Percentiles rank a stretch among this genome's conserved stretches.
These are phyloP conservation scores for Globia sparganii DNA, from an alignment of 2,888 invertebrate species.

Conservation along the genomic window DNA sequence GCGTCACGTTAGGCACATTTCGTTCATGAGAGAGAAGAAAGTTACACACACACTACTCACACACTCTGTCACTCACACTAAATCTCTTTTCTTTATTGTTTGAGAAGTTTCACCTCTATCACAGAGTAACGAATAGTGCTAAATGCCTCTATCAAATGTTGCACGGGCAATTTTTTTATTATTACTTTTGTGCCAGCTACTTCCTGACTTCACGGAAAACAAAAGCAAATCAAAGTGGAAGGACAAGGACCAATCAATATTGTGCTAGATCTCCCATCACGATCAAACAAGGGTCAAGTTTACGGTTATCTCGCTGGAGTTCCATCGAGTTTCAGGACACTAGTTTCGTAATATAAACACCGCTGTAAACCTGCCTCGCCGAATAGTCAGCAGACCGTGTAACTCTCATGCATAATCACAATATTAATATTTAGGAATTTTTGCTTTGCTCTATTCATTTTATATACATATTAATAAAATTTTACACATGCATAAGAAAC, in stretches of 20 bases:
- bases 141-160: neutral
- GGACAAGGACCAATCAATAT: neutral
- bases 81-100: neutral
- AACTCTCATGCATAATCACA: constrained; percentile 48
- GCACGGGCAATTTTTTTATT: neutral
- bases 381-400: constrained; percentile 36
- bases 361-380: constrained; percentile 21
- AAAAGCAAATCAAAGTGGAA: neutral
- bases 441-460: constrained; percentile 16
- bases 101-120: neutral
- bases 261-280: neutral
- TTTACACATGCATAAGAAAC: neutral
- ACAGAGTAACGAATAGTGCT: too few relatives aligned
- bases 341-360: constrained; percentile 38
- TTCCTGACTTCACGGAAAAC: neutral
- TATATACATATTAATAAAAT: constrained; percentile 13
- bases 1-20: neutral
- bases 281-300: constrained; percentile 18
- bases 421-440: constrained; percentile 33
- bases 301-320: constrained; percentile 7
- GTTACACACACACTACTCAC: too few relatives aligned
- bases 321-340: constrained; percentile 24
- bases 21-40: neutral
- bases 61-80: neutral
- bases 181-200: neutral